A percentile compares a stretch with the other conserved stretches of the same genome.
Conservation (phyloP, 1,140 invertebrate species). For the Parapsyche elsis region DNA sequence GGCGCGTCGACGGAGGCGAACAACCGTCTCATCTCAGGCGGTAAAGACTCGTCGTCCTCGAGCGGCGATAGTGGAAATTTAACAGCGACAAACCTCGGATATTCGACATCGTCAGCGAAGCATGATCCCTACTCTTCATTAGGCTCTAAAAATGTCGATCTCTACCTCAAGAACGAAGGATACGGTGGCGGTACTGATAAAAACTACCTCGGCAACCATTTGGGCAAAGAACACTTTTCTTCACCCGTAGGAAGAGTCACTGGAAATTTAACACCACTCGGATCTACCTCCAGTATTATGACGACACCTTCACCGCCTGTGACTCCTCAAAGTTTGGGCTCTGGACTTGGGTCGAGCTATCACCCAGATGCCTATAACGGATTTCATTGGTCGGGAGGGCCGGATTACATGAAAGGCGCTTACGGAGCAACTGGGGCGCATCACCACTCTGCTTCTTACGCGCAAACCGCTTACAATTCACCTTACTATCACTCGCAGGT, state of each 20-base stretch:
- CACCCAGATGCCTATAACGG: constrained; percentile 66
- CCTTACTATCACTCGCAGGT: constrained; percentile 68
- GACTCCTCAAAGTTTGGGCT: constrained; percentile 67
- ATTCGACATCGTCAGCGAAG: constrained; percentile 42
- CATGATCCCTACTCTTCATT: constrained; percentile 48
- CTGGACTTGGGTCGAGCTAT: constrained; percentile 29
- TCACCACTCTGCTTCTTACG: constrained; percentile 71
- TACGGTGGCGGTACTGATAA: constrained; percentile 27
- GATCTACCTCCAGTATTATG: constrained; percentile 73
- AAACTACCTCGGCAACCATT: constrained; percentile 23
- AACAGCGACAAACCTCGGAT: constrained; percentile 38
- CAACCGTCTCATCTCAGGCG: constrained; percentile 59
- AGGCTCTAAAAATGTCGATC: constrained; percentile 44
- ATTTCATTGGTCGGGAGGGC: constrained; percentile 68
- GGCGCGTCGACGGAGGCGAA: constrained; percentile 58
- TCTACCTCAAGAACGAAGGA: constrained; percentile 52
- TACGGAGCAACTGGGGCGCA: constrained; percentile 64
- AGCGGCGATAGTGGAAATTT: constrained; percentile 56
- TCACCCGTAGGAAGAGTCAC: constrained; percentile 61
- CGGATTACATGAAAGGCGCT: constrained; percentile 62
- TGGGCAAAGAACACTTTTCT: constrained; percentile 38
- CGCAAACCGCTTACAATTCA: constrained; percentile 70
- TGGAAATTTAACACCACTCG: constrained; percentile 72
- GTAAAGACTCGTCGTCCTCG: constrained; percentile 63
- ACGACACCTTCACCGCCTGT: constrained; percentile 75